Conservation (phyloP, 2,797 vertebrate species). For the Smutsia gigantea region DNA sequence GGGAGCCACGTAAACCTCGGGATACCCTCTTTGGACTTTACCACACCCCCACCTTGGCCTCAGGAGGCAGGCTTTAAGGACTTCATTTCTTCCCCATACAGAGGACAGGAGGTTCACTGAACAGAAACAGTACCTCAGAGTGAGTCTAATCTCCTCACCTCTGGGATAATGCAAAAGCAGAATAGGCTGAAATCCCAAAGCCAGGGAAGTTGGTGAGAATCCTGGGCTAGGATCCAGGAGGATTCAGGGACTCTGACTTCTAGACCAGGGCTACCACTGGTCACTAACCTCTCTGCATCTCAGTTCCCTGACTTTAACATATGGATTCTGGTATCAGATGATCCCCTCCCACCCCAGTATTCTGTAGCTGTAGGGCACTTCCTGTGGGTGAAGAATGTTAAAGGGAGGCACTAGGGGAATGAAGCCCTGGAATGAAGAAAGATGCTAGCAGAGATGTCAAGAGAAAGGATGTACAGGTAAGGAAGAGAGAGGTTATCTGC, state of each 20-base stretch:
- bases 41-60: background rate
- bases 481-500: background rate
- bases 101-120: background rate
- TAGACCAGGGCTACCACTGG: background rate
- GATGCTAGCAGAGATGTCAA: background rate
- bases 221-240: background rate
- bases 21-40: background rate
- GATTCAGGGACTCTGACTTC: background rate
- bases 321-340: background rate
- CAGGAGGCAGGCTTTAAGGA: background rate
- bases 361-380: background rate
- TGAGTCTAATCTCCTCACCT: background rate
- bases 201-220: background rate
- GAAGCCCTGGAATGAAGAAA: background rate
- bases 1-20: background rate
- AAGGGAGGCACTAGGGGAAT: background rate
- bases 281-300: background rate
- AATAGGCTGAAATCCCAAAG: background rate
- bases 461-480: background rate
- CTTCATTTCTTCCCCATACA: background rate
- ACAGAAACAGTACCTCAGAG: background rate
- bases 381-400: background rate
- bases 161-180: background rate
- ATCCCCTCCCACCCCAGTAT: background rate
- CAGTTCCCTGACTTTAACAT: background rate